phyloP scores from a whole-genome alignment of 2,113 vertebrate species.

The Panurus biarmicus region DNA sequence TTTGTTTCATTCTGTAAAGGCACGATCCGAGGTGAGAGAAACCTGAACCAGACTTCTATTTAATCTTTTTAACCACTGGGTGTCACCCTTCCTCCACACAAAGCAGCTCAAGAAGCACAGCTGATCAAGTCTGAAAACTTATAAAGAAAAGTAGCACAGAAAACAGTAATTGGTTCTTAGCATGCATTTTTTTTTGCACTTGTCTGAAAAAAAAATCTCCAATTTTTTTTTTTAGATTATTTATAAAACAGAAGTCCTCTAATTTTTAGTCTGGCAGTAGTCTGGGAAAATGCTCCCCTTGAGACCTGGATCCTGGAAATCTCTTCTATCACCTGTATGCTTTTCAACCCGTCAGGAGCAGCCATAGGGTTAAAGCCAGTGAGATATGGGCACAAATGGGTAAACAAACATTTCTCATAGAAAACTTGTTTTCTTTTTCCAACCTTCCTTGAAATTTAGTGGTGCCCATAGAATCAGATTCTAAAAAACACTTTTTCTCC shows the following conservation, averaged over 20 bases:
- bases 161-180: neutral
- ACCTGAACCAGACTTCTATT: neutral
- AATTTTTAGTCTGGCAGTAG: neutral
- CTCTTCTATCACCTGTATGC: neutral
- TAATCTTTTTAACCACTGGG: conserved; percentile 51
- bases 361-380: neutral
- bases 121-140: rapidly evolving
- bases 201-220: neutral
- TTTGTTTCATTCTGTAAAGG: neutral
- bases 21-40: neutral
- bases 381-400: neutral
- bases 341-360: neutral
- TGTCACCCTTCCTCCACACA: conserved; percentile 57
- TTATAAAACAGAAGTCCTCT: neutral
- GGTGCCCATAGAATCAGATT: neutral
- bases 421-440: neutral
- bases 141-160: neutral
- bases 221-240: neutral
- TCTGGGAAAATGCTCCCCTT: neutral
- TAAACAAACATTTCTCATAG: neutral
- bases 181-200: neutral
- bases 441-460: neutral
- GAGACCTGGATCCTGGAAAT: neutral
- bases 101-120: neutral
- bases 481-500: neutral